phyloP scores from a whole-genome alignment of 2,797 vertebrate genomes.

The Paguma larvata region DNA sequence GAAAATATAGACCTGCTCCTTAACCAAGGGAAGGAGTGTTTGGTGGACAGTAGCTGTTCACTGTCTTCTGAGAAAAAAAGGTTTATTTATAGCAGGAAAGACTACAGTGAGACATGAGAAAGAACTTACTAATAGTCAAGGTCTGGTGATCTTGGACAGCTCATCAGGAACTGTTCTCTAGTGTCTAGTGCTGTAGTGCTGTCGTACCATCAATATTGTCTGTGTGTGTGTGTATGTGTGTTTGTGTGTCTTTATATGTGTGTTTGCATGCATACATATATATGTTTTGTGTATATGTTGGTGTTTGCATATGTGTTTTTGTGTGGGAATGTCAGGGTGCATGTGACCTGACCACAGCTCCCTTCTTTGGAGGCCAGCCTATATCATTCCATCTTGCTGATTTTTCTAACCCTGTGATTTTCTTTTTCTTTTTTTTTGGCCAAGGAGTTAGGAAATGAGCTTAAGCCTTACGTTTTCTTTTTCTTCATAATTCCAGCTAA shows the following conservation, averaged over 20 bases:
- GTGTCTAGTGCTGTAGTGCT: neutral
- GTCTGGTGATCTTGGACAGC: neutral
- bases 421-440: neutral
- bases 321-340: neutral
- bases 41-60: fast-evolving
- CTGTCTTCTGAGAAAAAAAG: neutral
- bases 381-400: too few relatives aligned
- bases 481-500: neutral
- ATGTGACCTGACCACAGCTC: neutral
- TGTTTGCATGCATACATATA: fast-evolving
- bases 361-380: neutral
- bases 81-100: neutral
- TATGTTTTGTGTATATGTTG: neutral
- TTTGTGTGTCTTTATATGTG: neutral
- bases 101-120: neutral
- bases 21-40: neutral
- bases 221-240: neutral
- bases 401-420: neutral
- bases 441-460: neutral
- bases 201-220: neutral
- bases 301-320: fast-evolving
- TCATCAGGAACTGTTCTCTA: neutral
- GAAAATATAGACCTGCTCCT: neutral
- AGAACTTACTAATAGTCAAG: neutral
- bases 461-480: neutral